Evolutionary conservation across 1,140 invertebrate species (phyloP).

Genomic region (Leptopilina boulardi): DNA sequence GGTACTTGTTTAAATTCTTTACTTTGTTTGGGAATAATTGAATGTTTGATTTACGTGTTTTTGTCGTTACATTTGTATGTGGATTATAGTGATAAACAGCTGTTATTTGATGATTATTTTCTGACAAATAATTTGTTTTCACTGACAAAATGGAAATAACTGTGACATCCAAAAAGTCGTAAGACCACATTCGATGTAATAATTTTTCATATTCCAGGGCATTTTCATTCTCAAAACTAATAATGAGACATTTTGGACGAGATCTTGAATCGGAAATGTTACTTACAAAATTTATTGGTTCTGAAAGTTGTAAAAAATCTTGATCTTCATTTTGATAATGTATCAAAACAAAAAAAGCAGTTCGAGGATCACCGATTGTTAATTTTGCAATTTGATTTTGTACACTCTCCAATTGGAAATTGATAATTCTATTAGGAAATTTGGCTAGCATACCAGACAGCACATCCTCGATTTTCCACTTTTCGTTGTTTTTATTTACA

Average conservation of each 20-base stretch:
- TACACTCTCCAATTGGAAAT: background rate
- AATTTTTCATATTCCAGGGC: background rate
- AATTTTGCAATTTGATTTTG: background rate
- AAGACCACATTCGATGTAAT: background rate
- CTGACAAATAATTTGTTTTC: background rate
- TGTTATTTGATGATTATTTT: background rate
- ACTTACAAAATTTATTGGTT: background rate
- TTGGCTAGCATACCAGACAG: background rate
- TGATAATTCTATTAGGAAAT: background rate
- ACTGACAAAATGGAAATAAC: background rate
- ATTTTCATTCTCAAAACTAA: background rate
- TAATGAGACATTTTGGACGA: slow-evolving; percentile 16
- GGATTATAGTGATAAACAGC: background rate
- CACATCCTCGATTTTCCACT: background rate
- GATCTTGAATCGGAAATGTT: background rate
- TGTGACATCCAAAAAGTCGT: background rate
- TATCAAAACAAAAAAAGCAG: background rate
- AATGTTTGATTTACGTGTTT: background rate
- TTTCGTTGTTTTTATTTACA: background rate
- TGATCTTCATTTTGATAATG: background rate
- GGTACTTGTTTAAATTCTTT: background rate
- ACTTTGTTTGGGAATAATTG: background rate
- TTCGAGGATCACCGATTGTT: background rate
- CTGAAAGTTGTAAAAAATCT: background rate
- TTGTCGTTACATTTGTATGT: background rate